These are phyloP conservation scores for Achlya flavicornis DNA, from an alignment of 2,888 invertebrate genomes.

Conservation along the genomic window DNA sequence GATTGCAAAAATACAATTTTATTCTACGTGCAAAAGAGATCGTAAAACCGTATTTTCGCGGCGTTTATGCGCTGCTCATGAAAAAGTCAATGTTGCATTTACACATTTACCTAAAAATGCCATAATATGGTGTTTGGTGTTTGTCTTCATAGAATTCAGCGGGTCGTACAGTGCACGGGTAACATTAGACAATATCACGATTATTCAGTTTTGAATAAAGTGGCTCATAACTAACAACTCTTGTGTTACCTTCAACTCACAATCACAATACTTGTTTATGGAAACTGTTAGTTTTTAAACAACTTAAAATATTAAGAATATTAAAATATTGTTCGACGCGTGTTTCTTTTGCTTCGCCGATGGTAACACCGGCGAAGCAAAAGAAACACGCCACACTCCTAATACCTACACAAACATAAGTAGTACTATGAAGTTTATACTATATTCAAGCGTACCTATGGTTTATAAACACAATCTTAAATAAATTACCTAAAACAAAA, in stretches of 20 bases:
- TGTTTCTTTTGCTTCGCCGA: too few species aligned
- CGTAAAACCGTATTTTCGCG: conserved; percentile 15
- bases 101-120: conserved; percentile 13
- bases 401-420: too few species aligned
- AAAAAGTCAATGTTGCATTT: conserved; percentile 16
- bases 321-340: too few species aligned
- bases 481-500: too few species aligned
- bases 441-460: too few species aligned
- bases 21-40: conserved; percentile 16
- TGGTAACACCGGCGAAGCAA: too few species aligned
- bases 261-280: too few species aligned
- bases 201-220: conserved; percentile 3
- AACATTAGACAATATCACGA: background rate
- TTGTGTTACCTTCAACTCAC: background rate
- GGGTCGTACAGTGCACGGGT: background rate
- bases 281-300: background rate
- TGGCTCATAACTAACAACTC: background rate
- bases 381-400: too few species aligned
- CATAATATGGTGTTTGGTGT: background rate
- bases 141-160: conserved; percentile 1
- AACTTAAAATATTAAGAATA: too few species aligned
- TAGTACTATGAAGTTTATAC: too few species aligned
- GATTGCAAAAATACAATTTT: conserved; percentile 17
- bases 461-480: too few species aligned
- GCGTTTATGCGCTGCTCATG: conserved; percentile 16